Conservation (phyloP, 2,797 vertebrate species). For the Sandelia bainsii region DNA sequence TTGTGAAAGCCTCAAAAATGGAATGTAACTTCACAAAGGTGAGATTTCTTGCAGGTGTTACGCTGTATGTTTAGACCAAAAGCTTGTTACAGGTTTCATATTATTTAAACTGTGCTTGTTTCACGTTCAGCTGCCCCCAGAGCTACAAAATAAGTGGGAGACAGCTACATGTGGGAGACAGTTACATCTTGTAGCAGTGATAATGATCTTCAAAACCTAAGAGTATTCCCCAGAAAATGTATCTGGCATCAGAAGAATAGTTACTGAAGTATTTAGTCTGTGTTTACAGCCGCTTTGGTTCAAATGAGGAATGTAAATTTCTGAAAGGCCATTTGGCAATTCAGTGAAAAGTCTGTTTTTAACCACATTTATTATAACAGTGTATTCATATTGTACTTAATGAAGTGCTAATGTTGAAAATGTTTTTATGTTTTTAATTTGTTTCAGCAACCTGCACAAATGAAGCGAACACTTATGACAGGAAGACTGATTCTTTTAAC, state of each 20-base stretch:
- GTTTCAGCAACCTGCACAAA: slow-evolving; percentile 1
- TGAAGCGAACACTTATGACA: background rate
- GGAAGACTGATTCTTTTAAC: background rate
- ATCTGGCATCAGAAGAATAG: slow-evolving; percentile 10
- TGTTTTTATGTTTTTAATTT: slow-evolving; percentile 4
- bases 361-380: slow-evolving; percentile 9
- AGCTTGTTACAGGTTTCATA: background rate
- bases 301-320: slow-evolving; percentile 21
- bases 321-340: slow-evolving; percentile 20
- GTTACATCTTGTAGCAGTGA: background rate
- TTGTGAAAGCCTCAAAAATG: no score
- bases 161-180: background rate
- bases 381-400: background rate
- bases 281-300: slow-evolving; percentile 17
- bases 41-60: background rate
- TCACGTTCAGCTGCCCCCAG: background rate
- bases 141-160: background rate
- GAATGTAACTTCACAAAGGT: background rate
- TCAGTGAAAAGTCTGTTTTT: slow-evolving; percentile 17
- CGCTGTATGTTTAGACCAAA: background rate
- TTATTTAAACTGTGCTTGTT: background rate
- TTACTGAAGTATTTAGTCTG: slow-evolving; percentile 17
- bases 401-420: background rate
- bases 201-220: slow-evolving; percentile 1
- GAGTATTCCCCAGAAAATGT: slow-evolving; percentile 9